Evolutionary conservation across 2,888 invertebrate genomes (phyloP), one percentile per base, ranked within the genome.

Genomic region (Nipponacmea schrenckii): DNA sequence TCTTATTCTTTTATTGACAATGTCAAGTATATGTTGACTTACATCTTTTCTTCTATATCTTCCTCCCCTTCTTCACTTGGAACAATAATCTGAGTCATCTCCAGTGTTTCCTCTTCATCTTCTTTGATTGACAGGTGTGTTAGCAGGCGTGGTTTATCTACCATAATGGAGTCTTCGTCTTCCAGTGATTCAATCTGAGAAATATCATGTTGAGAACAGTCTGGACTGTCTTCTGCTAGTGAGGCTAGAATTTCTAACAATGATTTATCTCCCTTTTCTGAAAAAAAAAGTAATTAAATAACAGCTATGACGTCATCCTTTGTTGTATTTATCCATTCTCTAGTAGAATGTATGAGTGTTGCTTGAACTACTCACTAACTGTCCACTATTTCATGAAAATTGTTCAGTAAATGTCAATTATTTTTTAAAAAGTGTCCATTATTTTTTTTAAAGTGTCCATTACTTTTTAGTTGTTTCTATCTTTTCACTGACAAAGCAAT

Each of bases 91-190:
- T 87, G 87, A 26, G 86, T 83, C 86, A 87, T 87, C 76, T 85
- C 85, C 68, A 85, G 69, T 3, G 84, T 83, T 67, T 86, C 86
- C 45, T 82, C 83, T 24, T 86, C 86, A 14, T 85, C 85, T 39
- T 82, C 75, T 46, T 81, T 68, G 27, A 79, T 75, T 56, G 74
- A 81, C 20, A 90, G 90, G 39, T 79, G 78, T 15, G 74, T 71
- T n/a, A 77, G 77, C 31, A 76, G 68, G 10, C 69, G 46, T 1
- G 81, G 68, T n/a, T 72, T 76, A 27, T 79, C 78, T n/a, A 78
- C 77, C 48, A 96, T 90, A 50, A 95, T 91, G 84, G 95, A 94
- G 84, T 95, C 95, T 74, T 93, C 91, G 85, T 95, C 95, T 66
- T 93, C 84, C 46, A 87, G 75, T 15, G 78, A 78, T 24, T 75